Base-by-base conservation (phyloP, 2,888 invertebrate species). In the Leptinotarsa juncta region DNA sequence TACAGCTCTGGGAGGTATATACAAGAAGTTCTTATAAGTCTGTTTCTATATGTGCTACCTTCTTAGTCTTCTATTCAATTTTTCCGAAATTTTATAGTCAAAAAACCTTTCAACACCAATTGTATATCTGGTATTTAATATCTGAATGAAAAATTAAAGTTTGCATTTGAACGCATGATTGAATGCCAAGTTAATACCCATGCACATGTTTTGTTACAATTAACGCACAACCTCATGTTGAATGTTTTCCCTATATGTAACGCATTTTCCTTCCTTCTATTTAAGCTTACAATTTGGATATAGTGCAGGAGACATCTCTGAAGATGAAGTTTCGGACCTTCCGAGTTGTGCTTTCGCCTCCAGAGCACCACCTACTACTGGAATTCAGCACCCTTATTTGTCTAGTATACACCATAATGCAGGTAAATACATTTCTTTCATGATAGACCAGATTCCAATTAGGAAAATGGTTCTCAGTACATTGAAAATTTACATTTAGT, bases 321-420 rank as follows among this genome's bases (percentile, higher is more conserved):
- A 91, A 88, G 91, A 93, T 84, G 88, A 91, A 83, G 91, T 94
- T 16, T 88, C 92, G 4, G 95, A 96, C 82, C 89, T 96, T 80
- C 95, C 95, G 0, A 95, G 95, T 57, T 96, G 96, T 86, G 94
- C 95, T 73, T 96, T 95, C 87, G 95, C 91, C 87, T 81, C 92
- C 88, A 80, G 94, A 89, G 80, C 82, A 16, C 76, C 83, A 16
- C 80, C 84, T 7, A 85, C 82, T 71, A 73, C 85, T 1, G 82
- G 81, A 50, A 76, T 87, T 55, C 87, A 87, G 73, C 87, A 88
- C 76, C 88, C 87, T 73, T 88, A 88, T 77, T 77, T 88, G 65
- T 79, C 86, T 4, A 83, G 85, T 32, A 79, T 88, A 75, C 88
- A 88, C 79, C 87, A 88, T 71, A 85, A 82, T 76, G 76, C 86